Percentiles rank a stretch among this genome's conserved stretches.
Evolutionary conservation across 2,797 vertebrate species (phyloP).

Genomic region (Clamator glandarius): DNA sequence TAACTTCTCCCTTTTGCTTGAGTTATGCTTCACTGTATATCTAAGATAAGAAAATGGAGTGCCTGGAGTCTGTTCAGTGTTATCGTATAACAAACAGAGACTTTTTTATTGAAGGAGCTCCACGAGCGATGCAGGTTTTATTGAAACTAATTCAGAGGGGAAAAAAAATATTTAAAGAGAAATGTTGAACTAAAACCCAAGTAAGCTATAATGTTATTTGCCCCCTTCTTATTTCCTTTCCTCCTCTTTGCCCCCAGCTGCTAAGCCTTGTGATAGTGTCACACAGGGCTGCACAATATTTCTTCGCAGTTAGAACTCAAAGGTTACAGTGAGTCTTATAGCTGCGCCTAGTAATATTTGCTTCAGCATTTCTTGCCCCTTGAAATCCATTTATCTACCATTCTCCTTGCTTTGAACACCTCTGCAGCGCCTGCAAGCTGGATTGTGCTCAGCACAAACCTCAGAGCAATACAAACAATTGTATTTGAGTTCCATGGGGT

Average conservation of each 20-base stretch:
- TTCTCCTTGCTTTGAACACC: neutral
- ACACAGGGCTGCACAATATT: neutral
- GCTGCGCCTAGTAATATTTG: constrained; percentile 7
- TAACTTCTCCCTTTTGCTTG: constrained; percentile 75
- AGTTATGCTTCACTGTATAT: constrained; percentile 80
- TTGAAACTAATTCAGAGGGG: constrained; percentile 75
- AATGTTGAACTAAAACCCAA: constrained; percentile 69
- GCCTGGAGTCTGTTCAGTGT: constrained; percentile 82
- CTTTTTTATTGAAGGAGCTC: constrained; percentile 82
- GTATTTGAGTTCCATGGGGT: neutral
- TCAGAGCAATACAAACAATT: neutral
- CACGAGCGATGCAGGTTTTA: constrained; percentile 70
- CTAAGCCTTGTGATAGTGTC: constrained; percentile 7
- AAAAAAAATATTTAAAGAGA: constrained; percentile 56
- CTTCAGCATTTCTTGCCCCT: neutral
- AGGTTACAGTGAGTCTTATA: constrained; percentile 15
- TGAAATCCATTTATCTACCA: constrained; percentile 15
- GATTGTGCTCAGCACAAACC: neutral
- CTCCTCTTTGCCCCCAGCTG: neutral
- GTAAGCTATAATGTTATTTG: constrained; percentile 53
- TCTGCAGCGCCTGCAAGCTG: neutral
- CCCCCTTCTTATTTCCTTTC: constrained; percentile 19
- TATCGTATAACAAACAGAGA: constrained; percentile 78
- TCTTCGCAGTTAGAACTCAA: constrained; percentile 34
- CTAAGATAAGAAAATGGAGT: constrained; percentile 82